Conservation (phyloP, 2,888 invertebrate species). For the Andrena trimmerana region DNA sequence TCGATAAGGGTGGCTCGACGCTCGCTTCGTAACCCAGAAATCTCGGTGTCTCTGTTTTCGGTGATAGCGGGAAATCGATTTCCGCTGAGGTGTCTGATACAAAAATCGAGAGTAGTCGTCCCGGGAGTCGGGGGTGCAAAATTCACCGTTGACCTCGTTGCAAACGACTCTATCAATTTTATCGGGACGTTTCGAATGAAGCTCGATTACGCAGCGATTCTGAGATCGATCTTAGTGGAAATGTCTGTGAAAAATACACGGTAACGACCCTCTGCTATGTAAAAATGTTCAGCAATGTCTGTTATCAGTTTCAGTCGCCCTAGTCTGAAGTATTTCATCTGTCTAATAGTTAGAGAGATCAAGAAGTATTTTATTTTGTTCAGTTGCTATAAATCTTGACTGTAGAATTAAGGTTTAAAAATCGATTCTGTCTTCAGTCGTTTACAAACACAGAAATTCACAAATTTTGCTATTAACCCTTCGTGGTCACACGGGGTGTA, state of each 20-base stretch:
- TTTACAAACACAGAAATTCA: no score
- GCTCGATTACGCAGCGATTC: constrained; percentile 9
- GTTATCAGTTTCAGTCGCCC: neutral
- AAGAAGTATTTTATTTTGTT: no score
- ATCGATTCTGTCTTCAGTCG: no score
- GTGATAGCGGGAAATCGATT: constrained; percentile 39
- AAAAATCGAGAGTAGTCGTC: constrained; percentile 14
- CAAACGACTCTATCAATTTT: constrained; percentile 14
- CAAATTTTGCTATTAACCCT: neutral
- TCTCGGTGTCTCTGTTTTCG: constrained; percentile 30
- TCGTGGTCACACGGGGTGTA: no score
- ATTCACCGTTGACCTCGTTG: constrained; percentile 41
- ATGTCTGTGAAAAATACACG: constrained; percentile 9
- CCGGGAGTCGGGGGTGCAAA: constrained; percentile 36
- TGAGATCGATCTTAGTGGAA: constrained; percentile 23
- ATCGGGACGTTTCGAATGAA: constrained; percentile 24
- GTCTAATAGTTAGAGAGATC: no score
- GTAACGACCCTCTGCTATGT: neutral
- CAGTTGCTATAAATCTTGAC: no score
- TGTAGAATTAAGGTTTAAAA: no score
- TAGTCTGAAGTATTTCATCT: neutral
- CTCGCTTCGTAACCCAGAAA: constrained; percentile 23
- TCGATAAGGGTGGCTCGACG: neutral
- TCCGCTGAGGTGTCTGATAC: constrained; percentile 6
- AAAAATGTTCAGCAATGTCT: neutral